Percentiles rank a stretch among this genome's conserved stretches.
phyloP scores from a whole-genome alignment of 2,888 invertebrate species.

The Tanytarsus gracilentus region DNA sequence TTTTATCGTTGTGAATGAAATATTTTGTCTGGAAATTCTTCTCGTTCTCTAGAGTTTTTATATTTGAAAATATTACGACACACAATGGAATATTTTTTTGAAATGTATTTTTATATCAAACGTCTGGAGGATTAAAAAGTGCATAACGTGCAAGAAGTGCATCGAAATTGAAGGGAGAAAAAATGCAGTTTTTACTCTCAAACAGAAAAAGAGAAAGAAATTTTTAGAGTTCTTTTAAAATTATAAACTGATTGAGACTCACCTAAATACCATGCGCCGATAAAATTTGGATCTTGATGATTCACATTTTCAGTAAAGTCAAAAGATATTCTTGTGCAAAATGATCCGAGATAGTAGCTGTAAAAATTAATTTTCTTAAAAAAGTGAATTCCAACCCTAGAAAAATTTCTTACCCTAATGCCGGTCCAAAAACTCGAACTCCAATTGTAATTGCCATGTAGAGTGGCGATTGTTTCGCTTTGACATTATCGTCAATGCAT shows the following conservation, averaged over 20 bases:
- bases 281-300: conserved; percentile 78
- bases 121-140: too few species aligned
- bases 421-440: conserved; percentile 81
- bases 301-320: conserved; percentile 70
- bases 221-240: background rate
- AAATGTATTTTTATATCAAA: too few species aligned
- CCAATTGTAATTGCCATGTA: conserved; percentile 92
- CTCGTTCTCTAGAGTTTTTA: background rate
- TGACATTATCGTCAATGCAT: conserved; percentile 89
- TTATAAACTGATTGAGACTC: conserved; percentile 40
- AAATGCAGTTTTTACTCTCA: background rate
- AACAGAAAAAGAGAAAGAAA: background rate
- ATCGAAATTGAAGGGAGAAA: background rate
- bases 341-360: conserved; percentile 78
- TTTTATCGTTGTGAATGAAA: background rate
- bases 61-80: too few species aligned
- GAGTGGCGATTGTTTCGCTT: conserved; percentile 81
- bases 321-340: conserved; percentile 81
- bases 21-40: background rate
- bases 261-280: conserved; percentile 97
- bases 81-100: too few species aligned
- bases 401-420: too few species aligned
- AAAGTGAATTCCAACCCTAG: too few species aligned
- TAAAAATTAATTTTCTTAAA: too few species aligned
- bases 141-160: too few species aligned